Base-by-base conservation (phyloP, 2,888 invertebrate species). In the Mycalesis mineus region DNA sequence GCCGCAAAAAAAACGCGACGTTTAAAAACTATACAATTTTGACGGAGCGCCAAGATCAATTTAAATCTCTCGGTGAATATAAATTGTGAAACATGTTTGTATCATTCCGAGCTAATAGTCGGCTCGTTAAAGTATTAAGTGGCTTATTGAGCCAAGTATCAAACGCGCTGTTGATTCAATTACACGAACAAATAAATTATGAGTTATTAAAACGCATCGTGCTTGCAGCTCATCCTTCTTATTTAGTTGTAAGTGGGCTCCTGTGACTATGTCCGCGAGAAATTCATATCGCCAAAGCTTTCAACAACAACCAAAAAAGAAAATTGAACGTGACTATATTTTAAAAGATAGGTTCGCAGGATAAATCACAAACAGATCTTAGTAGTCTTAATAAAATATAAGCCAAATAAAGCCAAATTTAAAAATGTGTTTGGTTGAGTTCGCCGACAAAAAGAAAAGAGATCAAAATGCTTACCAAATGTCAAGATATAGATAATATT, bases 101-200 rank as follows among this genome's bases (percentile, higher is more conserved):
- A 61, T 58, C 58, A 55, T 61, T 52, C 52, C 49, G 52, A 58
- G 53, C 57, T 55, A 55, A 57, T 31, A 55, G 54, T 41, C 56
- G 58, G 54, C 62, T 62, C 51, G 60, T 62, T 60, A 57, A 55
- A 59, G 49, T 76, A 79, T 81, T 76, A 78, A 77, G 75, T 77
- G 60, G 58, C 53, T 55, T 78, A 79, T 80, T 79, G 79, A 77
- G 74, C 69, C 74, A 80, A 78, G 76, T 74, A 73, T 60, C 57
- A 61, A 75, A 70, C 72, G 70, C 73, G 69, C 73, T 73, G 72
- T 72, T 72, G 69, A 70, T 71, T 72, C 70, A 71, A 74, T 73
- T 74, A 70, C 66, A 68, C 64, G 64, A 69, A 69, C 64, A 66
- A 57, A 64, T 62, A 69, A 71, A 70, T 71, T 69, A 71, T 62